Percentiles rank a stretch among this genome's conserved stretches.
Conservation (phyloP, 1,140 invertebrate genomes). For the Drosophila biarmipes region DNA sequence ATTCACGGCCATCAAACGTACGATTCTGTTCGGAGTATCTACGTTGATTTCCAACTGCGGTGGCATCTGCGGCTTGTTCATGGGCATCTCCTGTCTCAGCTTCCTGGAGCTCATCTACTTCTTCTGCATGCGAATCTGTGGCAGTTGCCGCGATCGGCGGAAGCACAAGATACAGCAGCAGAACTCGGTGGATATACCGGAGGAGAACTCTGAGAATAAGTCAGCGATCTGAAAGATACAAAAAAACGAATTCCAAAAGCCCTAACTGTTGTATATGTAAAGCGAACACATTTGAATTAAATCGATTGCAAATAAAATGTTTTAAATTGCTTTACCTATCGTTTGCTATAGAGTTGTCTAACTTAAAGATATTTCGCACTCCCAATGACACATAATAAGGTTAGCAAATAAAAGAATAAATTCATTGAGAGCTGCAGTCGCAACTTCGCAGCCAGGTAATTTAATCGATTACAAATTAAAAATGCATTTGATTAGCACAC, state of each 20-base stretch:
- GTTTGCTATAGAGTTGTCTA: slow-evolving; percentile 1
- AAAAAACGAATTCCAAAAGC: neutral
- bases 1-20: slow-evolving; percentile 87
- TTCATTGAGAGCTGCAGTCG: slow-evolving; percentile 4
- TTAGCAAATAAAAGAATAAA: slow-evolving; percentile 8
- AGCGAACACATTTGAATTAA: slow-evolving; percentile 2
- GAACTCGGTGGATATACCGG: slow-evolving; percentile 31
- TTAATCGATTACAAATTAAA: slow-evolving; percentile 58
- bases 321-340: neutral
- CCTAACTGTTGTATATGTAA: neutral
- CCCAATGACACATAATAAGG: slow-evolving; percentile 4
- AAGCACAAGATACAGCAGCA: slow-evolving; percentile 62
- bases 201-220: slow-evolving; percentile 29
- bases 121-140: slow-evolving; percentile 79
- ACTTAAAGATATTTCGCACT: slow-evolving; percentile 26
- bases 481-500: slow-evolving; percentile 40
- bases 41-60: slow-evolving; percentile 89
- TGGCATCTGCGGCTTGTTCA: slow-evolving; percentile 88
- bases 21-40: slow-evolving; percentile 87
- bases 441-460: slow-evolving; percentile 4
- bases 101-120: slow-evolving; percentile 86
- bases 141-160: slow-evolving; percentile 66
- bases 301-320: neutral
- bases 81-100: slow-evolving; percentile 86
- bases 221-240: neutral